Conservation (phyloP, 2,797 vertebrate species). For the Sebastes umbrosus region DNA sequence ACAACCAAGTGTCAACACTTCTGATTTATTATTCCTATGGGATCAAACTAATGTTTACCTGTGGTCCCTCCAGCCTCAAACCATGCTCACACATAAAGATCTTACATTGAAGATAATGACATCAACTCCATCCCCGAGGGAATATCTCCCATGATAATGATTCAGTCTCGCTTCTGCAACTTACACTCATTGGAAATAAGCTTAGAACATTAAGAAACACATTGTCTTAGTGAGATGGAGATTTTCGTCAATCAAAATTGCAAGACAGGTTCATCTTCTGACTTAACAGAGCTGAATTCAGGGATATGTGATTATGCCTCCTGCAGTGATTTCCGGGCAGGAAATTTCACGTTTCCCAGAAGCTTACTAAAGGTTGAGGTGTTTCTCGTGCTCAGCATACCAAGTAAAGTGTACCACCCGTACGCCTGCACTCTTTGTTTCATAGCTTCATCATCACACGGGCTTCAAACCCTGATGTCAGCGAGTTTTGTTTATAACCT, state of each 20-base stretch:
- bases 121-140: slow-evolving; percentile 28
- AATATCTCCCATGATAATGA: slow-evolving; percentile 23
- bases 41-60: slow-evolving; percentile 55
- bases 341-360: slow-evolving; percentile 27
- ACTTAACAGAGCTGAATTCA: not conserved
- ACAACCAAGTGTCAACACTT: slow-evolving; percentile 58
- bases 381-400: slow-evolving; percentile 47
- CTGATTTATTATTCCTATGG: slow-evolving; percentile 52
- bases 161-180: not conserved
- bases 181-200: not conserved
- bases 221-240: not conserved
- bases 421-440: slow-evolving; percentile 20
- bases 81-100: slow-evolving; percentile 40
- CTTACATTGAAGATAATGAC: slow-evolving; percentile 35
- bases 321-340: slow-evolving; percentile 1
- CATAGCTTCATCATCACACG: slow-evolving; percentile 31
- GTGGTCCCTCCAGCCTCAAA: slow-evolving; percentile 30
- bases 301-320: not conserved
- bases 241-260: not conserved
- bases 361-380: slow-evolving; percentile 35
- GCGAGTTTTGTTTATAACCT: slow-evolving; percentile 52
- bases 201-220: not conserved
- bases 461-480: slow-evolving; percentile 55
- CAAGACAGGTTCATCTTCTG: not conserved
- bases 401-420: slow-evolving; percentile 19